Conservation (phyloP, 2,113 vertebrate species). For the Serilophus lunatus region DNA sequence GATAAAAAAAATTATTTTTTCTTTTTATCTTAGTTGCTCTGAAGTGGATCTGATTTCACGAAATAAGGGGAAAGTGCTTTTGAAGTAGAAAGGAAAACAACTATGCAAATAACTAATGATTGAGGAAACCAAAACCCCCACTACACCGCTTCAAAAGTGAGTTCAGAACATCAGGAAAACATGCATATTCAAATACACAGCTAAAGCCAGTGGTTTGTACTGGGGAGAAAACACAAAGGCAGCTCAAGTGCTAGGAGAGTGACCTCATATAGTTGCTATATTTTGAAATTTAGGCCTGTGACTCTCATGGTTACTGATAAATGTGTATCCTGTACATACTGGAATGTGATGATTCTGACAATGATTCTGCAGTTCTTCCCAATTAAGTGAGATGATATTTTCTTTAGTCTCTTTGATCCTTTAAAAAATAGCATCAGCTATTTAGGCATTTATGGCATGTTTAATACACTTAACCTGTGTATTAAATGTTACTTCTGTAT, state of each 20-base stretch:
- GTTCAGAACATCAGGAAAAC: background rate
- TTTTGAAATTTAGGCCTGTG: background rate
- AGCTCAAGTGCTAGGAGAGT: background rate
- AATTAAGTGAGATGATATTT: background rate
- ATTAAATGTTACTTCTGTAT: background rate
- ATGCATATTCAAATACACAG: background rate
- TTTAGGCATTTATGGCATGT: background rate
- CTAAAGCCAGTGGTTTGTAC: background rate
- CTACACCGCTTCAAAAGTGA: background rate
- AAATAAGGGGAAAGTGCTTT: background rate
- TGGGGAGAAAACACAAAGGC: background rate
- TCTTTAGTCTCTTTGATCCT: background rate
- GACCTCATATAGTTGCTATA: background rate
- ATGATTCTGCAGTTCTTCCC: background rate
- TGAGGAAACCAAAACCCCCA: background rate
- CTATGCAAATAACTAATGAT: background rate
- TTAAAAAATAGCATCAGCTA: background rate
- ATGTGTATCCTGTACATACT: background rate
- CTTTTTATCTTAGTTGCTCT: background rate
- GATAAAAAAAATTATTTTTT: background rate
- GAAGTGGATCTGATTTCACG: background rate
- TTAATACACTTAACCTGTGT: background rate
- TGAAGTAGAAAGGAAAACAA: background rate
- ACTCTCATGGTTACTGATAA: background rate
- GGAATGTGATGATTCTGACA: background rate